A percentile compares a stretch with the other conserved stretches of the same genome.
Evolutionary conservation across 2,113 vertebrate genomes (phyloP).

Genomic region (Xiphorhynchus elegans): DNA sequence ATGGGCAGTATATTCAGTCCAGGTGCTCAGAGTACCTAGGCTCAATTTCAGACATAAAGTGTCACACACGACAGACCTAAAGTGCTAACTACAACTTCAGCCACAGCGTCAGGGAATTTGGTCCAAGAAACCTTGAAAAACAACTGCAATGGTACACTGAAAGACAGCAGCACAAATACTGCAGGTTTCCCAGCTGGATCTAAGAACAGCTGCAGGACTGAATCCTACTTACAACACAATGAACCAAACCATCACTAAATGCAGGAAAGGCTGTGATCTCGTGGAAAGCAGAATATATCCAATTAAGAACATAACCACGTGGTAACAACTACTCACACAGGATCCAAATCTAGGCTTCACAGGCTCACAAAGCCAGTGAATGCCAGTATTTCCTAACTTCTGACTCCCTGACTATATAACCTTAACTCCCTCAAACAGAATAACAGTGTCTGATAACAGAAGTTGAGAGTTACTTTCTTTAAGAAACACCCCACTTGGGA

Average conservation of each 20-base stretch:
- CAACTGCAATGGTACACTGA: not conserved
- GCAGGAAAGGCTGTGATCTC: not conserved
- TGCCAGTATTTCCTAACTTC: not conserved
- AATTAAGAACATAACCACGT: fast-evolving
- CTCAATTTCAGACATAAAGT: not conserved
- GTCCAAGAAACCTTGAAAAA: not conserved
- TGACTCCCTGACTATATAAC: not conserved
- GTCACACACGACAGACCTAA: not conserved
- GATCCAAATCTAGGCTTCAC: not conserved
- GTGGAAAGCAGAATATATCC: not conserved
- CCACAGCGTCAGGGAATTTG: not conserved
- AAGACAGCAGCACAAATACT: not conserved
- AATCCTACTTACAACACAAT: not conserved
- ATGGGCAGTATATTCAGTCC: not conserved
- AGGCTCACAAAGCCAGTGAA: not conserved
- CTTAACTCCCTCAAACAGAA: not conserved
- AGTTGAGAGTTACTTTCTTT: not conserved
- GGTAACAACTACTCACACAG: not conserved
- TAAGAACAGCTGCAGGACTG: not conserved
- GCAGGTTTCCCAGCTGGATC: not conserved
- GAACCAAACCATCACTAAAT: not conserved
- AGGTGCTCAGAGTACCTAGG: not conserved
- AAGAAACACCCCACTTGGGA: not conserved
- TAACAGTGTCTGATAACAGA: not conserved
- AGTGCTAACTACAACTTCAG: not conserved